Percentiles rank a stretch among this genome's conserved stretches.
phyloP scores from a whole-genome alignment of 2,888 invertebrate genomes.

The Diaperis boleti region DNA sequence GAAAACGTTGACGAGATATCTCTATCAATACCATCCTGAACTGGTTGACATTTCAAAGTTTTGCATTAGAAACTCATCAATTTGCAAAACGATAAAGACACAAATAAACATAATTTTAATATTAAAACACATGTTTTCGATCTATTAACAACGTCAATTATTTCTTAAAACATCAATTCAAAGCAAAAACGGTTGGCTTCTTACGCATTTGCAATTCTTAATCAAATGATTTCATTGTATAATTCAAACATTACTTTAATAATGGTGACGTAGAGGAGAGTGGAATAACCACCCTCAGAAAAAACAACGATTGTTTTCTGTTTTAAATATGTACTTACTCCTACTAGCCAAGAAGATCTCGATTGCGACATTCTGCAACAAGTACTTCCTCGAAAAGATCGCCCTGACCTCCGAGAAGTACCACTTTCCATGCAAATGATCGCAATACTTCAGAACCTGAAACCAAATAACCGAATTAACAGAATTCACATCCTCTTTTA shows the following conservation, averaged over 20 bases:
- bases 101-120: slow-evolving; percentile 1
- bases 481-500: not conserved
- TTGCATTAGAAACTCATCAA: not conserved
- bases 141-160: not conserved
- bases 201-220: not conserved
- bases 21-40: slow-evolving; percentile 2
- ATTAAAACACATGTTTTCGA: not conserved
- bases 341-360: slow-evolving; percentile 99
- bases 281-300: not conserved
- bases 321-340: slow-evolving; percentile 75
- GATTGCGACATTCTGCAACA: slow-evolving; percentile 96
- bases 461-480: slow-evolving; percentile 60
- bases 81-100: slow-evolving; percentile 6
- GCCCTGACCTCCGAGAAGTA: slow-evolving; percentile 99
- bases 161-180: not conserved
- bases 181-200: not conserved
- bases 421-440: slow-evolving; percentile 99
- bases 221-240: not conserved
- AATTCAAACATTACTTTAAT: not conserved
- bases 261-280: not conserved
- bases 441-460: slow-evolving; percentile 96
- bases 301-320: not conserved
- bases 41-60: slow-evolving; percentile 7
- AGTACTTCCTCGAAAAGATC: slow-evolving; percentile 96
- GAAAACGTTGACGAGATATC: not conserved